Evolutionary conservation across 1,140 invertebrate species (phyloP), one percentile per base, ranked within the genome.

Genomic region (Bombus vancouverensis): DNA sequence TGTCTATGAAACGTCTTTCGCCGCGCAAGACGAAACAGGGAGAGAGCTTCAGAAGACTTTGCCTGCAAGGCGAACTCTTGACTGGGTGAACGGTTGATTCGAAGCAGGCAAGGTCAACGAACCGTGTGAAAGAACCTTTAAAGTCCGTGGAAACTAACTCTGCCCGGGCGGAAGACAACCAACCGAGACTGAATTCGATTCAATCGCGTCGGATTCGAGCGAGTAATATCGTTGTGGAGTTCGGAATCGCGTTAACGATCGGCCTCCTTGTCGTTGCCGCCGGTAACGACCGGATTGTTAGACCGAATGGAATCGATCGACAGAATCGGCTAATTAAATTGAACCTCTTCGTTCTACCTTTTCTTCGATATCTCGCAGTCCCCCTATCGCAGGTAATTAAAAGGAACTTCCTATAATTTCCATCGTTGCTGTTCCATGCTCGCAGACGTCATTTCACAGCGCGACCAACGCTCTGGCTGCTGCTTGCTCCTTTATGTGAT

Each of bases 311-410:
- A 80, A 84, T 87, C 85, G 87, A 89, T 91, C 88, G 91, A 92
- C 81, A 75, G 86, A 83, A 92, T 88, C 91, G 85, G 86, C 83
- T 92, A 92, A 92, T 92, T 92, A 92, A 92, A 91, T 91, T 89
- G 80, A 66, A 83, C 81, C 79, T 78, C 74, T 83, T 72, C 77
- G 78, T 65, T 73, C 37, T 28, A 72, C 62, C 76, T 74, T 82
- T 89, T 79, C 74, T 70, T 87, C 84, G 83, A 62, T 71, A 57
- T 80, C 74, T 80, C 57, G 32, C 18, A 57, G 37, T 42, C 28
- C 34, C 80, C 85, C 89, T 85, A 80, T 86, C 89, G 47, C 71
- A 53, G 83, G 79, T 90, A 88, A 90, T 90, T 90, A 88, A 90
- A 90, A 90, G 86, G 75, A 88, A 88, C 82, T 78, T 82, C 81